These are phyloP conservation scores for Drosophila truncata DNA, from an alignment of 1,140 invertebrate genomes.

Conservation along the genomic window DNA sequence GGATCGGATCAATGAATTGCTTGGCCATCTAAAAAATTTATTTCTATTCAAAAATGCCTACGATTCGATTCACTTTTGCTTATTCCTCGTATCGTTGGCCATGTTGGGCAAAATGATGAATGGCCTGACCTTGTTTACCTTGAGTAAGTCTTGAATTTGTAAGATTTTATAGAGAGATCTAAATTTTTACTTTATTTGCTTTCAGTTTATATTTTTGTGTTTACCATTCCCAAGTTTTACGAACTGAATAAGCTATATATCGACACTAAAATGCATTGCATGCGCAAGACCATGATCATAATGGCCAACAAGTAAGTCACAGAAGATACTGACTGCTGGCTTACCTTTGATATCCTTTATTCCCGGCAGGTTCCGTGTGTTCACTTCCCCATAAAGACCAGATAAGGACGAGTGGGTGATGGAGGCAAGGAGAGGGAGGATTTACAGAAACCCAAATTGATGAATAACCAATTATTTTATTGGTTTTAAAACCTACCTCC, in stretches of 20 bases:
- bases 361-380: background rate
- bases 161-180: too few relatives aligned
- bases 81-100: background rate
- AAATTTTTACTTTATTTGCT: background rate
- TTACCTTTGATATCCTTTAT: too few relatives aligned
- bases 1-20: background rate
- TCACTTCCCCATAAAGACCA: too few relatives aligned
- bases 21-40: background rate
- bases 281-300: background rate
- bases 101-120: background rate
- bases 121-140: background rate
- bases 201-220: background rate
- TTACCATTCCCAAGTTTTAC: background rate
- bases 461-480: background rate
- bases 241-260: background rate
- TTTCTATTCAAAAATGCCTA: background rate
- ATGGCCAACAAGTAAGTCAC: background rate
- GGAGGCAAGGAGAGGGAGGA: background rate
- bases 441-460: background rate
- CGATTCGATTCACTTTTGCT: background rate
- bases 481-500: background rate
- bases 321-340: too few relatives aligned
- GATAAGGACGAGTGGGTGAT: too few relatives aligned
- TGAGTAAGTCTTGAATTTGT: too few relatives aligned
- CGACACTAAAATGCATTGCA: background rate